Evolutionary conservation across 2,888 invertebrate genomes (phyloP).

Genomic region (Chrysotoxum bicinctum): DNA sequence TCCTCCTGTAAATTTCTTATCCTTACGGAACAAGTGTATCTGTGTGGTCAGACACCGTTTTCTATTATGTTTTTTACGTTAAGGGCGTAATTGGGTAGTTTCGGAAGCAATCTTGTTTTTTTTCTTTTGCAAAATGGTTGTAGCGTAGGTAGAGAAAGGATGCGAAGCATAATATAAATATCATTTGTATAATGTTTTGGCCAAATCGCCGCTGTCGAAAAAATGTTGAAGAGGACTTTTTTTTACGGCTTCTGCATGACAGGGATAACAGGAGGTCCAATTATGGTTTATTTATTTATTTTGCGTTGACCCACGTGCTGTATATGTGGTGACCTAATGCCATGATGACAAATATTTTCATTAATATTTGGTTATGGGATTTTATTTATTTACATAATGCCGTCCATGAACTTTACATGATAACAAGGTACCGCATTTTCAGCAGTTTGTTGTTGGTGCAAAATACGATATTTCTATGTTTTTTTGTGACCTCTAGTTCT

Average conservation of each 20-base stretch:
- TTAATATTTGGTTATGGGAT: background rate
- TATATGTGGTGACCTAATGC: background rate
- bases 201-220: background rate
- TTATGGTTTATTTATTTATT: constrained; percentile 9
- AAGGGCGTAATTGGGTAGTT: constrained; percentile 51
- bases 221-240: constrained; percentile 4
- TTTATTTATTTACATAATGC: background rate
- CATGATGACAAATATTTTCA: background rate
- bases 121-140: background rate
- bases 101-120: constrained; percentile 27
- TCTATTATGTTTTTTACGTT: background rate
- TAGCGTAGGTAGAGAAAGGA: background rate
- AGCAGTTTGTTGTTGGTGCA: too few species aligned
- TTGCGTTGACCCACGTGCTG: background rate
- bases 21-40: constrained; percentile 49
- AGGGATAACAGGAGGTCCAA: background rate
- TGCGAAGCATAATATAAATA: constrained; percentile 1
- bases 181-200: constrained; percentile 8
- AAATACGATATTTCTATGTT: too few species aligned
- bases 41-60: constrained; percentile 53
- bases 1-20: constrained; percentile 52
- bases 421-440: too few species aligned
- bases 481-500: too few species aligned
- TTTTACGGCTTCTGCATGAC: background rate
- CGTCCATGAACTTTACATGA: too few species aligned